A percentile compares a stretch with the other conserved stretches of the same genome.
These are phyloP conservation scores for Biston betularia DNA, from an alignment of 2,888 invertebrate genomes.

Conservation along the genomic window DNA sequence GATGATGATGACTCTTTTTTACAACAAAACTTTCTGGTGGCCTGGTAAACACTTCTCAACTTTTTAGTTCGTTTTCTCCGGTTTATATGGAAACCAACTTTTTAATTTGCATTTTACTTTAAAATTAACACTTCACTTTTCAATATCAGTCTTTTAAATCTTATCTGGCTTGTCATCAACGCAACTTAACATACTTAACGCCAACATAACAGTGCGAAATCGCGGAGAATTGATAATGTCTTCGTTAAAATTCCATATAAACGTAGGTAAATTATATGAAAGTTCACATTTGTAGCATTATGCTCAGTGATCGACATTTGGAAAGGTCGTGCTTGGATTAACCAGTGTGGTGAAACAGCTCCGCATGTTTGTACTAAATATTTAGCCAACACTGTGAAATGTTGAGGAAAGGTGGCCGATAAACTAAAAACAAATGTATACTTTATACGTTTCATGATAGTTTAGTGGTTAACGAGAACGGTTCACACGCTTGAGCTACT, in stretches of 20 bases:
- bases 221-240: slow-evolving; percentile 42
- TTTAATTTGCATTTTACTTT: background rate
- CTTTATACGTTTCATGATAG: too few relatives aligned
- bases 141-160: slow-evolving; percentile 21
- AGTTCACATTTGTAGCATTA: slow-evolving; percentile 40
- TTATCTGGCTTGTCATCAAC: slow-evolving; percentile 28
- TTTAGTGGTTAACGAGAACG: too few relatives aligned
- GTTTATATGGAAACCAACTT: background rate
- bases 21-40: too few relatives aligned
- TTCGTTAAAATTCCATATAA: slow-evolving; percentile 54
- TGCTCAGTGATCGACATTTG: slow-evolving; percentile 46
- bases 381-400: background rate
- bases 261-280: slow-evolving; percentile 35
- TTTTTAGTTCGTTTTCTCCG: background rate
- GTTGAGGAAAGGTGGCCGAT: background rate
- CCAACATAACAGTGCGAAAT: slow-evolving; percentile 11
- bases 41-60: too few relatives aligned
- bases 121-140: slow-evolving; percentile 16
- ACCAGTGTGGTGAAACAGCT: slow-evolving; percentile 26
- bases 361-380: slow-evolving; percentile 20
- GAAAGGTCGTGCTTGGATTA: slow-evolving; percentile 45
- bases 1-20: too few relatives aligned
- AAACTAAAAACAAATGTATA: background rate
- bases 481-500: too few relatives aligned
- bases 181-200: slow-evolving; percentile 12